These are phyloP conservation scores for Prietella phreatophila DNA, from an alignment of 2,113 vertebrate species.

Conservation along the genomic window DNA sequence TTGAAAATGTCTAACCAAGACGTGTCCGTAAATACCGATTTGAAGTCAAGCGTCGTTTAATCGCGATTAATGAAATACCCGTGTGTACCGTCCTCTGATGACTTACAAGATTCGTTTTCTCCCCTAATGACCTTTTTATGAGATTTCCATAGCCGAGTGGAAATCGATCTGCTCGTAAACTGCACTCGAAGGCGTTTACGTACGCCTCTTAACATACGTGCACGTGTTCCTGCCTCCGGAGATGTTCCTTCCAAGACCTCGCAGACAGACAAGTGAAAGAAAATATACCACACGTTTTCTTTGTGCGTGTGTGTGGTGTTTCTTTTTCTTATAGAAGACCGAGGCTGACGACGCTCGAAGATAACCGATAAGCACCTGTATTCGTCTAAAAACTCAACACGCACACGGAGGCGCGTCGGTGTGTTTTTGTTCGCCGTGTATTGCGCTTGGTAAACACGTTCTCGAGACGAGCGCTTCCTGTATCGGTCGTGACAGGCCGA, in stretches of 20 bases:
- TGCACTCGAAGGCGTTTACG: not conserved
- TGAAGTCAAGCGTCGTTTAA: not conserved
- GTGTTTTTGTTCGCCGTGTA: conserved; percentile 63
- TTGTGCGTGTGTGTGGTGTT: too few species aligned
- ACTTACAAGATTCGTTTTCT: not conserved
- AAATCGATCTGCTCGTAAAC: not conserved
- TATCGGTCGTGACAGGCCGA: conserved; percentile 62
- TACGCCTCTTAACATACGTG: not conserved
- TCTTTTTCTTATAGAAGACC: not conserved
- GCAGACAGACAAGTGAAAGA: not conserved
- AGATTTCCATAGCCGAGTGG: not conserved
- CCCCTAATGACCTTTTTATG: not conserved
- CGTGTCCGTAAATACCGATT: too few species aligned
- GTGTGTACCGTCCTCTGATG: not conserved
- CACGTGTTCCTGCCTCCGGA: not conserved
- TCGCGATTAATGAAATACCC: not conserved
- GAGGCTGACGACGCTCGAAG: not conserved
- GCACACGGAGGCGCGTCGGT: not conserved
- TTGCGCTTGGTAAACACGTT: conserved; percentile 66
- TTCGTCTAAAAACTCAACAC: not conserved
- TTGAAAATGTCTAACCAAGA: not conserved
- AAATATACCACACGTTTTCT: not conserved
- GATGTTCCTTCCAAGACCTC: not conserved
- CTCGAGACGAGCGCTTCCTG: conserved; percentile 66
- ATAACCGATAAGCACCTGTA: conserved; percentile 8